These are phyloP conservation scores for Danio choprae DNA, from an alignment of 2,797 vertebrate genomes.

Conservation along the genomic window DNA sequence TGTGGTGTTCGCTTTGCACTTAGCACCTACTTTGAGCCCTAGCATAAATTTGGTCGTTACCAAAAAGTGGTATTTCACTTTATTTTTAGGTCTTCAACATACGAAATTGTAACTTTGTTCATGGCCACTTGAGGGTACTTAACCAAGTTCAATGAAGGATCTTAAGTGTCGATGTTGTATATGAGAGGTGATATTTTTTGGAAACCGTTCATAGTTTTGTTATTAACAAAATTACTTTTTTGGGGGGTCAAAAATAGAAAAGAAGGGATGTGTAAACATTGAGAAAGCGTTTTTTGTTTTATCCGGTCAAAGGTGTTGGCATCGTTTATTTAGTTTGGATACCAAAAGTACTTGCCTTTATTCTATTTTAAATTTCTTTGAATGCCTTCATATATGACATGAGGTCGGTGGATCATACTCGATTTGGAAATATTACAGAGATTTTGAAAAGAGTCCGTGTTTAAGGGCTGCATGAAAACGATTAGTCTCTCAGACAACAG, in stretches of 20 bases:
- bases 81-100: constrained; percentile 51
- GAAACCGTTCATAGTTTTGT: constrained; percentile 50
- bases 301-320: constrained; percentile 28
- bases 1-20: constrained; percentile 45
- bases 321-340: constrained; percentile 61
- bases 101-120: constrained; percentile 29
- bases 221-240: constrained; percentile 33
- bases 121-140: constrained; percentile 27
- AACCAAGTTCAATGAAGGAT: constrained; percentile 54
- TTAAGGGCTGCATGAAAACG: constrained; percentile 45
- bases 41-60: constrained; percentile 40
- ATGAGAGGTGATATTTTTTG: constrained; percentile 56
- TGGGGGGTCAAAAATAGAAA: constrained; percentile 7
- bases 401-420: constrained; percentile 34
- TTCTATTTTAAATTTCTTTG: constrained; percentile 54
- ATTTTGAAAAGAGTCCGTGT: constrained; percentile 51
- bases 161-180: constrained; percentile 37
- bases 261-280: constrained; percentile 55
- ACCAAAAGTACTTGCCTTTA: constrained; percentile 59
- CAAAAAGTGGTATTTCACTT: constrained; percentile 47
- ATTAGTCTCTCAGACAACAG: not conserved
- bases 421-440: constrained; percentile 29
- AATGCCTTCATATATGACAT: constrained; percentile 52
- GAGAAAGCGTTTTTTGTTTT: constrained; percentile 57
- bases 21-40: constrained; percentile 38